Evolutionary conservation across 2,888 invertebrate species (phyloP).

Genomic region (Harpalus rubripes): DNA sequence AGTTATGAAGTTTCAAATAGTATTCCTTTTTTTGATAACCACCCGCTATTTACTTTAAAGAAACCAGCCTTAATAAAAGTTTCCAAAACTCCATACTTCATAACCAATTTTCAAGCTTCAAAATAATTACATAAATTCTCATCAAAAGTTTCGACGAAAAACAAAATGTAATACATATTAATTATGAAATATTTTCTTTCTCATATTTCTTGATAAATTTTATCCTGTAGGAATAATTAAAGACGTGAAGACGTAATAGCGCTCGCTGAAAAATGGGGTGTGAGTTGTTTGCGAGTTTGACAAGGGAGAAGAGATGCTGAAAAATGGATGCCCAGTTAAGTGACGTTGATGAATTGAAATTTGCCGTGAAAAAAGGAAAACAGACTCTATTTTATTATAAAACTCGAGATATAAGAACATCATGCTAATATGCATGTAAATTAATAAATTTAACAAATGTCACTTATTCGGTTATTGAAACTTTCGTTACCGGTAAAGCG

Average conservation of each 20-base stretch:
- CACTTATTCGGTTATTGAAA: too few relatives aligned
- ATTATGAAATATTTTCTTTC: neutral
- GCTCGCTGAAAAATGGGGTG: too few relatives aligned
- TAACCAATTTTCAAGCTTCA: too few relatives aligned
- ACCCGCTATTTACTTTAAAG: too few relatives aligned
- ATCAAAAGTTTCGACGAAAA: neutral
- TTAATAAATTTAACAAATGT: too few relatives aligned
- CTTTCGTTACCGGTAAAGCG: too few relatives aligned
- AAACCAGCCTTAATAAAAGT: neutral
- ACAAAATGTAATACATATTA: conserved; percentile 2
- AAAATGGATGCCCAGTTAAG: neutral
- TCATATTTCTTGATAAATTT: neutral
- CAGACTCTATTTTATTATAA: neutral
- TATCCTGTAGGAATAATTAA: too few relatives aligned
- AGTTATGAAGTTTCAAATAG: too few relatives aligned
- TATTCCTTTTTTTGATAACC: too few relatives aligned
- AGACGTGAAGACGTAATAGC: neutral
- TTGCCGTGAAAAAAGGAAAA: neutral
- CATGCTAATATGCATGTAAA: neutral
- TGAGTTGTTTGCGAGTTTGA: neutral
- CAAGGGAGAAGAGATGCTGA: neutral
- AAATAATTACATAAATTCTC: neutral
- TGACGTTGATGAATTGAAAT: neutral
- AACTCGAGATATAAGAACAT: neutral
- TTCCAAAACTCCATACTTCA: neutral